Conservation (phyloP, 2,888 invertebrate species). For the Epirrhoe alternata region DNA sequence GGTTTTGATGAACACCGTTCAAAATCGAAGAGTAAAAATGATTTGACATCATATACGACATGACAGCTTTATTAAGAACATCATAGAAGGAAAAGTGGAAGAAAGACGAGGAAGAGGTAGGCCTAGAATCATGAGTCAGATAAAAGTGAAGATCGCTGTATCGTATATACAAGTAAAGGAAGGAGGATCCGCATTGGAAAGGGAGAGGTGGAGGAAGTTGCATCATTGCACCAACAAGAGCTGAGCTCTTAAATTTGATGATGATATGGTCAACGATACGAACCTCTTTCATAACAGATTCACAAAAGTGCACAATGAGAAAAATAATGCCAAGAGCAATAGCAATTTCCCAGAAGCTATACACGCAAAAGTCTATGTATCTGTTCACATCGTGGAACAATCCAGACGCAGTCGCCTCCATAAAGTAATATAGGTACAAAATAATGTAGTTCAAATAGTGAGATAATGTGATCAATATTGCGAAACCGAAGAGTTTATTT, state of each 20-base stretch:
- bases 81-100: too few species aligned
- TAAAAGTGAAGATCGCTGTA: too few species aligned
- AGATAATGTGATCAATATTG: slow-evolving; percentile 56
- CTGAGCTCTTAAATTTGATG: not conserved
- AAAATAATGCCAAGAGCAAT: slow-evolving; percentile 56
- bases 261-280: not conserved
- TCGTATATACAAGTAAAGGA: too few species aligned
- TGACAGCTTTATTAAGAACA: too few species aligned
- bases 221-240: too few species aligned
- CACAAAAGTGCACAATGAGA: slow-evolving; percentile 57
- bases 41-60: too few species aligned
- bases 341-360: slow-evolving; percentile 63
- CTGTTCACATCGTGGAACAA: slow-evolving; percentile 60
- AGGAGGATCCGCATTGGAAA: too few species aligned
- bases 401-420: slow-evolving; percentile 72
- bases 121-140: too few species aligned
- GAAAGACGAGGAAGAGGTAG: too few species aligned
- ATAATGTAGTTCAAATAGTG: slow-evolving; percentile 54
- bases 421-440: slow-evolving; percentile 69
- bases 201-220: too few species aligned
- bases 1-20: too few species aligned
- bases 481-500: slow-evolving; percentile 58
- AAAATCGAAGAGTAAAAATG: too few species aligned
- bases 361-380: slow-evolving; percentile 62
- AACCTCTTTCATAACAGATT: slow-evolving; percentile 52